A percentile compares a stretch with the other conserved stretches of the same genome.
phyloP scores from a whole-genome alignment of 2,797 vertebrate genomes.

The Sebastes matsubarae region DNA sequence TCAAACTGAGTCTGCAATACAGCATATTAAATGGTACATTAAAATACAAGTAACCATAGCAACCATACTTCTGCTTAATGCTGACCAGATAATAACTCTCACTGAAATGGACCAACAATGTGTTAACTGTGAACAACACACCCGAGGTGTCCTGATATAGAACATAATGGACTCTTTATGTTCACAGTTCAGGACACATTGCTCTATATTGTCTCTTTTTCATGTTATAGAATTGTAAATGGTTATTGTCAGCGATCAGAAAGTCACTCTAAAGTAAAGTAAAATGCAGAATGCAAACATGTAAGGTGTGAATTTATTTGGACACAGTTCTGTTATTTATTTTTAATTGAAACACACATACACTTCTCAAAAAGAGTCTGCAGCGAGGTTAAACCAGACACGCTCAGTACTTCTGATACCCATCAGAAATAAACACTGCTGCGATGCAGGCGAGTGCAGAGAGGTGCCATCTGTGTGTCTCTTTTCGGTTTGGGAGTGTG shows the following conservation, averaged over 20 bases:
- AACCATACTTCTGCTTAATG: neutral
- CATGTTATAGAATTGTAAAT: neutral
- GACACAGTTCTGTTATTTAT: neutral
- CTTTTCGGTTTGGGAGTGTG: conserved; percentile 46
- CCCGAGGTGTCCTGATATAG: neutral
- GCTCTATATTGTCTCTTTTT: neutral
- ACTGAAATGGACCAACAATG: neutral
- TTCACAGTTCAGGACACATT: neutral
- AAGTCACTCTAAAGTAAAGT: neutral
- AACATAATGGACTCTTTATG: neutral
- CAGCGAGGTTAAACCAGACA: conserved; percentile 7
- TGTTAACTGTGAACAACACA: neutral
- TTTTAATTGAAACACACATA: neutral
- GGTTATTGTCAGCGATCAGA: neutral
- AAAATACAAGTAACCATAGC: neutral
- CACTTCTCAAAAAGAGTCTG: neutral
- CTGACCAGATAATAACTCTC: neutral
- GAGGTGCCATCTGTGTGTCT: conserved; percentile 72
- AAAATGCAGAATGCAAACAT: neutral
- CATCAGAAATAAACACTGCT: conserved; percentile 42
- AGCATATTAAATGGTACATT: neutral
- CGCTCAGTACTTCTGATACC: conserved; percentile 25
- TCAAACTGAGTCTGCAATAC: neutral
- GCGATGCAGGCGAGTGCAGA: conserved; percentile 30
- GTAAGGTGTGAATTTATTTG: neutral